phyloP scores from a whole-genome alignment of 2,113 vertebrate genomes.

The Megalops atlanticus region DNA sequence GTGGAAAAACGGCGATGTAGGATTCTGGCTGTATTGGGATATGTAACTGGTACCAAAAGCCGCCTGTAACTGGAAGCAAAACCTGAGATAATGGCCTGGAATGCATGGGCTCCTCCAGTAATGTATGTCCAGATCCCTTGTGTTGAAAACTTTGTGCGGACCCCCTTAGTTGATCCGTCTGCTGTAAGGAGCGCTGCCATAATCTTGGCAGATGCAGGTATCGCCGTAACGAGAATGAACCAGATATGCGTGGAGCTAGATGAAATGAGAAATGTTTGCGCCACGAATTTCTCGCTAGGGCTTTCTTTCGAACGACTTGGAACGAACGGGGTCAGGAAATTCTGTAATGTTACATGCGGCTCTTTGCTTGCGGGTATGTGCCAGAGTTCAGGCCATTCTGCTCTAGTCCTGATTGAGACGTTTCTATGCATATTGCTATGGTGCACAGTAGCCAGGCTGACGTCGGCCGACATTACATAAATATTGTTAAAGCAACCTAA shows the following conservation, averaged over 20 bases:
- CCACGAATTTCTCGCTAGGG: conserved; percentile 67
- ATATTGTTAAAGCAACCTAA: neutral
- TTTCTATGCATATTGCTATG: conserved; percentile 49
- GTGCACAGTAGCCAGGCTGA: conserved; percentile 35
- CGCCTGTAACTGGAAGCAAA: neutral
- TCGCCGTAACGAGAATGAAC: conserved; percentile 52
- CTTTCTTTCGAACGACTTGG: conserved; percentile 65
- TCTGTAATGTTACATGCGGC: conserved; percentile 68
- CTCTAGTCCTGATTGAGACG: conserved; percentile 3
- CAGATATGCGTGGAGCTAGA: conserved; percentile 68
- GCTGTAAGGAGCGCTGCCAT: neutral
- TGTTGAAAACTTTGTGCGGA: neutral
- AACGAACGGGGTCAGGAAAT: conserved; percentile 70
- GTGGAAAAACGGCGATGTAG: neutral
- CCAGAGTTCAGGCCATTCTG: neutral
- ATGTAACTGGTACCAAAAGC: neutral
- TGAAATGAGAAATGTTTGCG: conserved; percentile 66
- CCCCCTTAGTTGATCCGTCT: neutral
- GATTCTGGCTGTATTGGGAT: neutral
- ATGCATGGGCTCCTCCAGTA: neutral
- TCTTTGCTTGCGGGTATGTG: conserved; percentile 36
- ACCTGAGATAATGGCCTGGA: neutral
- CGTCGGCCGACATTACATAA: neutral
- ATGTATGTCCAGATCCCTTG: neutral
- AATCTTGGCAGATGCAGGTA: conserved; percentile 38